Evolutionary conservation across 2,888 invertebrate species (phyloP).

Genomic region (Spialia ferax): DNA sequence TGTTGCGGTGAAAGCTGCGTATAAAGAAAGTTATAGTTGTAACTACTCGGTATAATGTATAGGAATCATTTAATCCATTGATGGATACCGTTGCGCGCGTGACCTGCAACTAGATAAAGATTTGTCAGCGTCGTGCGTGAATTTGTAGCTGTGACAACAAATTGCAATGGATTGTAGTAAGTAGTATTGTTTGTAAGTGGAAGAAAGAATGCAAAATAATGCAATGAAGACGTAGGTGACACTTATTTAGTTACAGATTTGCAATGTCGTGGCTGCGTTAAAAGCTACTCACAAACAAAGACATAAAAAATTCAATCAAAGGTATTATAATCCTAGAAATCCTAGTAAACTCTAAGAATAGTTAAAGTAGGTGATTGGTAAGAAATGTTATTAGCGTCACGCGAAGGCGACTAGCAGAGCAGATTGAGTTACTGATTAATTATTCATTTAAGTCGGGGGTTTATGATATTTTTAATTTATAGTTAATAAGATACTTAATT

Average conservation of each 20-base stretch:
- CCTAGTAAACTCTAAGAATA: neutral
- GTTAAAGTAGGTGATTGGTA: slow-evolving; percentile 12
- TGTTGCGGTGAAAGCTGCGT: slow-evolving; percentile 62
- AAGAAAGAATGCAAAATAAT: no score
- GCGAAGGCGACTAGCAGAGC: slow-evolving; percentile 27
- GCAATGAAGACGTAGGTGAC: neutral
- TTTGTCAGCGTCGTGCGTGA: slow-evolving; percentile 48
- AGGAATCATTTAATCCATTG: slow-evolving; percentile 66
- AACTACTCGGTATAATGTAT: slow-evolving; percentile 48
- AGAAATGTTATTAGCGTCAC: slow-evolving; percentile 28
- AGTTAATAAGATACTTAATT: no score
- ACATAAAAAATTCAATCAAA: neutral
- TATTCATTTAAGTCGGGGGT: no score
- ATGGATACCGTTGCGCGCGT: slow-evolving; percentile 67
- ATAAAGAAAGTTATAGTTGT: slow-evolving; percentile 69
- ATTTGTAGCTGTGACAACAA: slow-evolving; percentile 26
- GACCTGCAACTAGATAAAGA: slow-evolving; percentile 60
- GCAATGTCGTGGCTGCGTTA: neutral
- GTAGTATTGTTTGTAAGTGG: neutral
- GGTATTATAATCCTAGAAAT: neutral
- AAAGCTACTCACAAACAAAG: neutral
- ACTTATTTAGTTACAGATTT: no score
- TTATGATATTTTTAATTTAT: no score
- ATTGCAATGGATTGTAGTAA: neutral
- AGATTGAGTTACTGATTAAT: slow-evolving; percentile 33